A percentile compares a stretch with the other conserved stretches of the same genome.
These are phyloP conservation scores for Poecilus cupreus DNA, from an alignment of 2,888 invertebrate species.

Conservation along the genomic window DNA sequence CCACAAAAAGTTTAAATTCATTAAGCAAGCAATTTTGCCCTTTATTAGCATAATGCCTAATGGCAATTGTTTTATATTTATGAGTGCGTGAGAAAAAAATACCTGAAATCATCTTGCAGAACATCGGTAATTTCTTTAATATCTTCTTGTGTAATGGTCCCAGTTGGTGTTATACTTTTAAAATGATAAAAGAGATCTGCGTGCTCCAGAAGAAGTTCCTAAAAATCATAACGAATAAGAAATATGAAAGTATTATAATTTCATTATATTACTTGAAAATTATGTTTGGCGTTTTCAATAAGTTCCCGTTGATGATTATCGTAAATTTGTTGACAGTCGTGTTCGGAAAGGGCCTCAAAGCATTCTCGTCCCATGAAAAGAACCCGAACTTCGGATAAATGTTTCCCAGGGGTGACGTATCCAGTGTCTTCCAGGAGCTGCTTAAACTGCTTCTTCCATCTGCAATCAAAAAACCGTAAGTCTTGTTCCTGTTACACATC, in stretches of 20 bases:
- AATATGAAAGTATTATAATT: neutral
- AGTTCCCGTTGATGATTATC: constrained; percentile 94
- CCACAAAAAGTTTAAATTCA: no score
- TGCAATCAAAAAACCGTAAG: constrained; percentile 67
- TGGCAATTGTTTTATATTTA: no score
- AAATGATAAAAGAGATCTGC: constrained; percentile 95
- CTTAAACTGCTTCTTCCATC: constrained; percentile 96
- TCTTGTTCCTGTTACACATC: no score
- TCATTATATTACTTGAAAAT: constrained; percentile 81
- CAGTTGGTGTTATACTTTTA: constrained; percentile 91
- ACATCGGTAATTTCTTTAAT: constrained; percentile 95
- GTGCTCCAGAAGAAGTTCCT: constrained; percentile 93
- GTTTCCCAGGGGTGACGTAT: constrained; percentile 96
- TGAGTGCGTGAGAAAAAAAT: constrained; percentile 59
- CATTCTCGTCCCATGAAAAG: constrained; percentile 96
- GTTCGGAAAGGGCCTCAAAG: constrained; percentile 92
- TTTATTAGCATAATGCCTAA: no score
- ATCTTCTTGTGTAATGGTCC: constrained; percentile 94
- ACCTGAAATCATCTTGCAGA: constrained; percentile 93
- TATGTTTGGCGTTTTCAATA: constrained; percentile 91
- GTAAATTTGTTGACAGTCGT: constrained; percentile 94
- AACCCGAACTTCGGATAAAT: constrained; percentile 90
- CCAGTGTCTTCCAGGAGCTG: constrained; percentile 94
- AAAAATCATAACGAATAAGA: constrained; percentile 62
- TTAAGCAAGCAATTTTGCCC: no score